Evolutionary conservation across 2,113 vertebrate species (phyloP), one percentile per base, ranked within the genome.

Genomic region (Actenoides lindsayi): DNA sequence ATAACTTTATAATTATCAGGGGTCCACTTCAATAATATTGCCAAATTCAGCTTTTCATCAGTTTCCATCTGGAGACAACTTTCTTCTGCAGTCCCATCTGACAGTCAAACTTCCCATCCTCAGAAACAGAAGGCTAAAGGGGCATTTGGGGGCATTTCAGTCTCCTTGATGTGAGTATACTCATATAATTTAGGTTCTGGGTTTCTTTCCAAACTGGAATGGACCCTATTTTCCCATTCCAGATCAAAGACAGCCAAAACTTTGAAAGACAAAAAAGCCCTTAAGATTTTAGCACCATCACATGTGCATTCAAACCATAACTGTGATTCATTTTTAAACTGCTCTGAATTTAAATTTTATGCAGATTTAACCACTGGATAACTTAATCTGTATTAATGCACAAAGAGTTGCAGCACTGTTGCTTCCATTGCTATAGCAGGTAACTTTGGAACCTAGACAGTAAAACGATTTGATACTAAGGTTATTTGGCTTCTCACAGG

Each of bases 51-150:
- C 56, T 86, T 90, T 92, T 93, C 33, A 53, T 81, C 20, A 28
- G 20, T 84, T 93, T 94, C 69, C 88, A 71, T 82, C 50, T 89
- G 85, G 73, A 94, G 51, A 21, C 13, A 53, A 90, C 71, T 83
- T 91, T 80, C 37, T 86, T 65, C 33, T 25, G 6, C 9, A 35
- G 17, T 80, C 20, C 53, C 48, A 50, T 81, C 27, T 60, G 50
- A 57, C 53, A 51, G 85, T 67, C 53, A 83, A 64, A 70, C 6
- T 90, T 96, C 84, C 83, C 80, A 62, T 35, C 69, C 53, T 75
- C 64, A 74, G 71, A 83, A 79, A 74, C 24, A 73, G 42, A 81
- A 71, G 76, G 27, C 5, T 37, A 41, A 73, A 7, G 10, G 44
- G 39, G 4, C 4, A 6, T 54, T 33, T 19, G 10, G n/a, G 65